Evolutionary conservation across 2,888 invertebrate genomes (phyloP).

Genomic region (Acrobeloides nanus): DNA sequence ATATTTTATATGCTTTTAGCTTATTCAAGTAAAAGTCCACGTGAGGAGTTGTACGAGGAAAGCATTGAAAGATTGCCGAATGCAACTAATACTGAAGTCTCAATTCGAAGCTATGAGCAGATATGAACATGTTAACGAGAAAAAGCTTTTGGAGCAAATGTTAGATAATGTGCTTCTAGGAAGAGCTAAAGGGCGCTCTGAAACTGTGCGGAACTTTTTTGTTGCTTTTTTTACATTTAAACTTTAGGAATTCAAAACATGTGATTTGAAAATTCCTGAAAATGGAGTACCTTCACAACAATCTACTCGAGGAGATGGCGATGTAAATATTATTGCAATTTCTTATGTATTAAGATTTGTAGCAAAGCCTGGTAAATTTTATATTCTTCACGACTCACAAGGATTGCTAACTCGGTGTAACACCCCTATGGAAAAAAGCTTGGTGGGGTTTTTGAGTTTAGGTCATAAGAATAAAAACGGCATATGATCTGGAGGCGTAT

Average conservation of each 20-base stretch:
- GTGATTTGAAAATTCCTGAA: constrained; percentile 36
- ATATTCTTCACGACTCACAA: no score
- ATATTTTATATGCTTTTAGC: constrained; percentile 21
- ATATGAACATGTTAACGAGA: constrained; percentile 51
- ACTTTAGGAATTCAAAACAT: constrained; percentile 24
- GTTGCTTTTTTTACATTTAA: constrained; percentile 1
- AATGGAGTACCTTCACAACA: constrained; percentile 24
- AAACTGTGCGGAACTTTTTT: constrained; percentile 24
- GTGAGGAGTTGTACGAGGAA: constrained; percentile 45
- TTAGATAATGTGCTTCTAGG: constrained; percentile 42
- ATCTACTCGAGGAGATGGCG: constrained; percentile 23
- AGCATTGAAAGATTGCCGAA: constrained; percentile 39
- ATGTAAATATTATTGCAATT: constrained; percentile 39
- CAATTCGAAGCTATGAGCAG: constrained; percentile 39
- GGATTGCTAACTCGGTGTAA: no score
- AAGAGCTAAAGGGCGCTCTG: constrained; percentile 33
- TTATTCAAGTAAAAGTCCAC: constrained; percentile 31
- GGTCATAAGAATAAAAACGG: no score
- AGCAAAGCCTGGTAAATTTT: constrained; percentile 39
- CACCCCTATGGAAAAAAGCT: no score
- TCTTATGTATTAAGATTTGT: constrained; percentile 46
- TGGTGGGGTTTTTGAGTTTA: no score
- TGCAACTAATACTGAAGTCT: constrained; percentile 42
- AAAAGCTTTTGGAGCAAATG: constrained; percentile 42
- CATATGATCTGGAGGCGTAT: no score